Conservation (phyloP, 2,888 invertebrate genomes). For the Notodonta ziczac region DNA sequence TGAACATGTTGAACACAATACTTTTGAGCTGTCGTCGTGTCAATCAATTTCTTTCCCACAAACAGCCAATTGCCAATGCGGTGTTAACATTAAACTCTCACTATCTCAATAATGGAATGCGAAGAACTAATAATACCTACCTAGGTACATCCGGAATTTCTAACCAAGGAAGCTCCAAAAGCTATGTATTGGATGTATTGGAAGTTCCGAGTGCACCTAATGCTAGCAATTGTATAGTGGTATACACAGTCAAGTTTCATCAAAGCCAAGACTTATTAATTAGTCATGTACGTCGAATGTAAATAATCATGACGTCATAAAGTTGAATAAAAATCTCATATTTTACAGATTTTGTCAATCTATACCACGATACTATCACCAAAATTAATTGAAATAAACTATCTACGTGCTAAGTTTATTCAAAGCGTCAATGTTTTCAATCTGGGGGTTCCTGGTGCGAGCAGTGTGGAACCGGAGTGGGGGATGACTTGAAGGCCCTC, state of each 20-base stretch:
- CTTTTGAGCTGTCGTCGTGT: background rate
- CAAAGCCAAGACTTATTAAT: background rate
- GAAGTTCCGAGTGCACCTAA: background rate
- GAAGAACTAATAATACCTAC: conserved; percentile 12
- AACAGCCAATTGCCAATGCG: background rate
- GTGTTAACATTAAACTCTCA: background rate
- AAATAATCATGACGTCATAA: conserved; percentile 4
- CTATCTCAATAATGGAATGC: conserved; percentile 25
- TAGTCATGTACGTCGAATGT: background rate
- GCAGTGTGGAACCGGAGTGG: conserved; percentile 77
- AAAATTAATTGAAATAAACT: conserved; percentile 48
- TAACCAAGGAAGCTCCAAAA: conserved; percentile 10
- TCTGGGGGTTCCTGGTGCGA: conserved; percentile 77
- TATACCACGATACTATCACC: conserved; percentile 19
- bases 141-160: conserved; percentile 21
- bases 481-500: conserved; percentile 73
- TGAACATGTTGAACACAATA: background rate
- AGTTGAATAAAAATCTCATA: background rate
- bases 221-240: background rate
- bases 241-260: background rate
- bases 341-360: background rate
- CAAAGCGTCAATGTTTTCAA: conserved; percentile 43
- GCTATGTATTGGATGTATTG: conserved; percentile 4
- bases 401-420: conserved; percentile 42
- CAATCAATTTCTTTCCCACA: background rate